Evolutionary conservation across 2,888 invertebrate species (phyloP).

Genomic region (Mythimna loreyi): DNA sequence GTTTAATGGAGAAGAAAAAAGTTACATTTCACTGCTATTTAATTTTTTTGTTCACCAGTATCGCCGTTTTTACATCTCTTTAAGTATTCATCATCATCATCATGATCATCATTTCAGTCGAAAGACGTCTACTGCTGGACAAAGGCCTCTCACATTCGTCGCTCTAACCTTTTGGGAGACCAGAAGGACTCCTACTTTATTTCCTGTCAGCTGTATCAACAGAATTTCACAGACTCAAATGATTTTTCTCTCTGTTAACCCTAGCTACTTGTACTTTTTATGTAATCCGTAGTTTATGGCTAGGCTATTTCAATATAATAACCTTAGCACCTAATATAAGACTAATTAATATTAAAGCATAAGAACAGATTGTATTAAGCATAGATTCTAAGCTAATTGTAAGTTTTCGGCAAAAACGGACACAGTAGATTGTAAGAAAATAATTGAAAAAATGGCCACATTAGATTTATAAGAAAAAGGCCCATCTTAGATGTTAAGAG

Average conservation of each 20-base stretch:
- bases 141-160: no score
- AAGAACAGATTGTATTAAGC: conserved; percentile 55
- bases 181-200: no score
- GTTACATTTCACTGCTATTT: no score
- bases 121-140: no score
- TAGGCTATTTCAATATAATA: conserved; percentile 62
- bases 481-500: conserved; percentile 61
- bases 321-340: conserved; percentile 67
- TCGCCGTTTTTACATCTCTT: no score
- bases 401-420: conserved; percentile 64
- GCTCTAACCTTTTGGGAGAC: no score
- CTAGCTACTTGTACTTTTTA: conserved; percentile 54
- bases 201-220: no score
- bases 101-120: no score
- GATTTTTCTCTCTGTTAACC: conserved; percentile 23
- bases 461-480: conserved; percentile 53
- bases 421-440: conserved; percentile 59
- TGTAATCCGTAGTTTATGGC: conserved; percentile 57
- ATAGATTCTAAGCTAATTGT: conserved; percentile 62
- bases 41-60: not conserved
- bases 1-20: conserved; percentile 54
- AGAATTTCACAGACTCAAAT: not conserved
- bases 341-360: conserved; percentile 59
- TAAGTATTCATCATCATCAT: no score
- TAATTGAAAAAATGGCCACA: conserved; percentile 48